Conservation (phyloP, 1,140 invertebrate species). For the Pseudachorutes palmiensis region DNA sequence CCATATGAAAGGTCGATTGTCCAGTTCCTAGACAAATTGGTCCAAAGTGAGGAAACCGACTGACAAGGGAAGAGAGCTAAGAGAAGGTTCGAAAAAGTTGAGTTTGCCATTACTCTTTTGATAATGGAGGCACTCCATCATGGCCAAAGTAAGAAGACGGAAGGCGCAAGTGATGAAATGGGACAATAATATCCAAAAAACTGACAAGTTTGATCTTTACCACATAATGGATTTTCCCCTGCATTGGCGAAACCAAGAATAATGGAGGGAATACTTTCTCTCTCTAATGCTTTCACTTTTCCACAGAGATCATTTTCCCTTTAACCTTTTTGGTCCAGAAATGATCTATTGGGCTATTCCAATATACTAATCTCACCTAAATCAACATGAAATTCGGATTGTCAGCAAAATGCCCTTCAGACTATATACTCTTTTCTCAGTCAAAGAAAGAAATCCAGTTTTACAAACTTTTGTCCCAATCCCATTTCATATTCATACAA, state of each 20-base stretch:
- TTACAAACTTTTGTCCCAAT: background rate
- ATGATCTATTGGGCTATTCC: background rate
- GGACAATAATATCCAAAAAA: background rate
- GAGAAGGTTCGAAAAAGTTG: no score
- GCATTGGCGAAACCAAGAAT: no score
- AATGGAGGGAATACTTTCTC: background rate
- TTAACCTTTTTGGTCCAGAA: background rate
- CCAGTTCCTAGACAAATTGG: no score
- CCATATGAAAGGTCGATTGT: no score
- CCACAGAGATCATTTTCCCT: background rate
- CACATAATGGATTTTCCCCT: background rate
- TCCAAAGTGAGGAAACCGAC: no score
- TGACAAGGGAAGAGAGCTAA: no score
- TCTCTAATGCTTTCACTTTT: background rate
- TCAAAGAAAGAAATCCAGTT: background rate
- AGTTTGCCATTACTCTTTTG: background rate
- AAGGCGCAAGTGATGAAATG: background rate
- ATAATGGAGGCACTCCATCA: slow-evolving; percentile 1
- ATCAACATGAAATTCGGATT: background rate
- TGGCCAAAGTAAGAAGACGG: background rate
- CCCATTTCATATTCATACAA: no score
- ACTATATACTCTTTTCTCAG: background rate
- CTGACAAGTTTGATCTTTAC: background rate
- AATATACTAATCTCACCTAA: background rate
- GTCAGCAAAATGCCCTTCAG: background rate